Conservation (phyloP, 2,888 invertebrate species). For the Heliconius erato region DNA sequence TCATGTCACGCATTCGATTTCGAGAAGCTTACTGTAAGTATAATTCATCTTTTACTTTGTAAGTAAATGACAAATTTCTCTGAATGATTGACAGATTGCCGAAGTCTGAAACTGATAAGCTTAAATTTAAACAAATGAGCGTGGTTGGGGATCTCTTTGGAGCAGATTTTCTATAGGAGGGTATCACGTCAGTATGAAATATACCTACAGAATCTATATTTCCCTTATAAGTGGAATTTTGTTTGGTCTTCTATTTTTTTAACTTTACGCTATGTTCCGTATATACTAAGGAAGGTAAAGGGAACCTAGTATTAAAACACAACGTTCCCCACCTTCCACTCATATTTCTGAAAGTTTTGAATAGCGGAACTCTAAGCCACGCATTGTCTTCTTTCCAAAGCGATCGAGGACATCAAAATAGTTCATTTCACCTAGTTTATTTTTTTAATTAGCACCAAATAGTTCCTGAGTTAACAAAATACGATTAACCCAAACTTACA, state of each 20-base stretch:
- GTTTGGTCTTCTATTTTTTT: background rate
- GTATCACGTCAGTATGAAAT: background rate
- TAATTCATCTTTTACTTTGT: constrained; percentile 14
- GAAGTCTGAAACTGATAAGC: constrained; percentile 8
- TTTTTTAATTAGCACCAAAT: too few species aligned
- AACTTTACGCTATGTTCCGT: background rate
- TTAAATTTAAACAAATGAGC: constrained; percentile 8
- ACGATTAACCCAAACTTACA: too few species aligned
- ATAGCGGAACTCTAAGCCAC: too few species aligned
- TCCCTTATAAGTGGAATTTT: background rate
- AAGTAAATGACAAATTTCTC: background rate
- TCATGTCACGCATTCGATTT: background rate
- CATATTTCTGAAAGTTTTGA: too few species aligned
- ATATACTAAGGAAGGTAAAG: background rate
- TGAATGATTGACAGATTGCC: constrained; percentile 14
- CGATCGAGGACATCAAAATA: too few species aligned
- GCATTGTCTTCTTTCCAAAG: too few species aligned
- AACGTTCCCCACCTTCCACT: background rate
- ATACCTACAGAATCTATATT: background rate
- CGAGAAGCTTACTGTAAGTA: background rate
- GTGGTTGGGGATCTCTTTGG: background rate
- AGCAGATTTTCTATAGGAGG: background rate
- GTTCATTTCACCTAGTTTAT: too few species aligned
- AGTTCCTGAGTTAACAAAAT: too few species aligned
- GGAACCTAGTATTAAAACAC: background rate